phyloP scores from a whole-genome alignment of 2,113 vertebrate species.

The Caranx melampygus region DNA sequence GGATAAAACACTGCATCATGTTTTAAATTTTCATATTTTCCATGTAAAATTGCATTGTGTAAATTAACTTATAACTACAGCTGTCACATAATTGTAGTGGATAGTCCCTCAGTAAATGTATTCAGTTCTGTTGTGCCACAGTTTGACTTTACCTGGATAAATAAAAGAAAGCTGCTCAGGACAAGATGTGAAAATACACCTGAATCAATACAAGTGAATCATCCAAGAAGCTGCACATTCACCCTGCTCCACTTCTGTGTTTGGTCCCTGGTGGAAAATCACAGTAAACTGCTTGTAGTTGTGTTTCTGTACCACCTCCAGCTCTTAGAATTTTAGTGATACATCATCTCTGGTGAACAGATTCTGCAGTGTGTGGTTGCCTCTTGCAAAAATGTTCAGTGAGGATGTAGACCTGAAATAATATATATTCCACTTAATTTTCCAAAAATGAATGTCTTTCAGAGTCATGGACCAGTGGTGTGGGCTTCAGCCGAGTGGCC shows the following conservation, averaged over 20 bases:
- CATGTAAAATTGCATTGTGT: not conserved
- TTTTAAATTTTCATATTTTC: not conserved
- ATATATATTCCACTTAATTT: not conserved
- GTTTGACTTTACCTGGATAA: not conserved
- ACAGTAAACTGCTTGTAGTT: conserved; percentile 10
- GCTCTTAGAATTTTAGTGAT: not conserved
- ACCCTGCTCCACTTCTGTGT: not conserved
- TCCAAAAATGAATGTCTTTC: conserved; percentile 38
- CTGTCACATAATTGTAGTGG: not conserved
- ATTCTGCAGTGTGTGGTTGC: not conserved
- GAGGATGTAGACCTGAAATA: not conserved
- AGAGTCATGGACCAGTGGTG: conserved; percentile 64
- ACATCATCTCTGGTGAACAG: not conserved
- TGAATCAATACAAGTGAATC: conserved; percentile 51
- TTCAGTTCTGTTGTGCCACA: not conserved
- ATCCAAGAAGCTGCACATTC: conserved; percentile 22
- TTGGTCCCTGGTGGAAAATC: conserved; percentile 19
- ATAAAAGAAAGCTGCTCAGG: conserved; percentile 10
- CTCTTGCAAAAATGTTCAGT: not conserved
- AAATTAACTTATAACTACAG: not conserved
- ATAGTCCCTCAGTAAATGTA: not conserved
- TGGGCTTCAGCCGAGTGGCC: conserved; percentile 42
- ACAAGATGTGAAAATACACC: conserved; percentile 45
- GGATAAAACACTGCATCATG: too few relatives aligned
- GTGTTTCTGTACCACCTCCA: not conserved